Evolutionary conservation across 2,888 invertebrate species (phyloP).

Genomic region (Metacarcinus magister): DNA sequence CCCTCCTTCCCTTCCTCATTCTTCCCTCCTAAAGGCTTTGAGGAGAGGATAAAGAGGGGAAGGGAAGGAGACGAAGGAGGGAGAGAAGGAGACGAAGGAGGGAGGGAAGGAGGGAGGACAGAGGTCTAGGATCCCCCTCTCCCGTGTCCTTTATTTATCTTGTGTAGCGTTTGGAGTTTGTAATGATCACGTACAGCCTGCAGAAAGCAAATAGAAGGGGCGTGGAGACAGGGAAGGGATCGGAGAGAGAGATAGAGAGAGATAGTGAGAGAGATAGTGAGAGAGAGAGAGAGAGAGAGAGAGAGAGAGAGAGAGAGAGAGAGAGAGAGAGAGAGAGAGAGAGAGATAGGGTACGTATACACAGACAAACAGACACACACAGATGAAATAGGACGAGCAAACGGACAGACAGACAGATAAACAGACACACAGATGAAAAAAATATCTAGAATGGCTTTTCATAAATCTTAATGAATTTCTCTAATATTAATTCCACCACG

Average conservation of each 20-base stretch:
- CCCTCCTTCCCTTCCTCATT: neutral
- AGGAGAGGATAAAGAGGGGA: neutral
- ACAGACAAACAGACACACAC: neutral
- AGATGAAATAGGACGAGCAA: neutral
- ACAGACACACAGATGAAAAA: neutral
- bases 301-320: conserved; percentile 27
- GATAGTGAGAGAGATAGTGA: conserved; percentile 13
- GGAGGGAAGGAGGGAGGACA: too few relatives aligned
- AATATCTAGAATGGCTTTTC: neutral
- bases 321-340: neutral
- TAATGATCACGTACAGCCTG: conserved; percentile 21
- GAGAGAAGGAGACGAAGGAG: neutral
- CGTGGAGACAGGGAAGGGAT: neutral
- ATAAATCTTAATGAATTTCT: conserved; percentile 14
- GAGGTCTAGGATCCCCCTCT: too few relatives aligned
- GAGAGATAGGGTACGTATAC: neutral
- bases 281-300: conserved; percentile 34
- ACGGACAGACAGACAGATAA: neutral
- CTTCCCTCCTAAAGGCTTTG: neutral
- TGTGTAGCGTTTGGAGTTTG: neutral
- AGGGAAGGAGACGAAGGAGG: neutral
- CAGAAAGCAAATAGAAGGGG: neutral
- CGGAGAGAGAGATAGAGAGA: neutral
- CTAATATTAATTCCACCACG: neutral
- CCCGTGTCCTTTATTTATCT: neutral